These are phyloP conservation scores for Channallabes apus DNA, from an alignment of 2,797 vertebrate genomes.

Conservation along the genomic window DNA sequence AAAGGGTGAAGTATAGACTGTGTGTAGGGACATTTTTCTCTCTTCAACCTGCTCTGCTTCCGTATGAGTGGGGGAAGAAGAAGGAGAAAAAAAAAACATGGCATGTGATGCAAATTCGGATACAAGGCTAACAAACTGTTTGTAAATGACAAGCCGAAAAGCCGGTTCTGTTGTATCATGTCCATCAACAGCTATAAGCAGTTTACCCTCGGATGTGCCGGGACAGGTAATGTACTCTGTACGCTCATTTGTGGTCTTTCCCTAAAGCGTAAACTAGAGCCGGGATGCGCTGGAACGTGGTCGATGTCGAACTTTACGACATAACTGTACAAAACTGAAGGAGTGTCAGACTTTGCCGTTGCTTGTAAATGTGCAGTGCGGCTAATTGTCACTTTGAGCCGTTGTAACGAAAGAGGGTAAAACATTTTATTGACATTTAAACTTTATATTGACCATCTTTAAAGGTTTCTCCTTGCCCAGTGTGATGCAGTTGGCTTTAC, in stretches of 20 bases:
- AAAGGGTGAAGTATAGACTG: neutral
- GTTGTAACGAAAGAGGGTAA: slow-evolving; percentile 2
- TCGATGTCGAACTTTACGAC: slow-evolving; percentile 11
- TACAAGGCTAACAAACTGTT: slow-evolving; percentile 7
- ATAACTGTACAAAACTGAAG: slow-evolving; percentile 31
- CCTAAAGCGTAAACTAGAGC: slow-evolving; percentile 3
- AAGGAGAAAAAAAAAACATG: neutral
- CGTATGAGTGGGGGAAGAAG: neutral
- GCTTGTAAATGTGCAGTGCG: slow-evolving; percentile 3
- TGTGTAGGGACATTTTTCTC: neutral
- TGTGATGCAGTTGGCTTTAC: slow-evolving; percentile 54
- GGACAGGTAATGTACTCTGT: neutral
- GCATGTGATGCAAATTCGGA: slow-evolving; percentile 12
- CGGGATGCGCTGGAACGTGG: neutral
- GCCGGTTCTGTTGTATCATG: slow-evolving; percentile 6
- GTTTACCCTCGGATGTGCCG: neutral
- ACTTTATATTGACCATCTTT: slow-evolving; percentile 53
- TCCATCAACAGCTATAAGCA: neutral
- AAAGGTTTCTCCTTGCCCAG: slow-evolving; percentile 59
- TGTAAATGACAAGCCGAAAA: neutral
- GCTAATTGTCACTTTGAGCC: slow-evolving; percentile 9
- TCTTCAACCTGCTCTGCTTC: neutral
- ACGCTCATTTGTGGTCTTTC: neutral
- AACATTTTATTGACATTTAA: neutral
- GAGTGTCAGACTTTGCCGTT: slow-evolving; percentile 9